phyloP scores from a whole-genome alignment of 1,140 invertebrate species.

The Hycleus cichorii region DNA sequence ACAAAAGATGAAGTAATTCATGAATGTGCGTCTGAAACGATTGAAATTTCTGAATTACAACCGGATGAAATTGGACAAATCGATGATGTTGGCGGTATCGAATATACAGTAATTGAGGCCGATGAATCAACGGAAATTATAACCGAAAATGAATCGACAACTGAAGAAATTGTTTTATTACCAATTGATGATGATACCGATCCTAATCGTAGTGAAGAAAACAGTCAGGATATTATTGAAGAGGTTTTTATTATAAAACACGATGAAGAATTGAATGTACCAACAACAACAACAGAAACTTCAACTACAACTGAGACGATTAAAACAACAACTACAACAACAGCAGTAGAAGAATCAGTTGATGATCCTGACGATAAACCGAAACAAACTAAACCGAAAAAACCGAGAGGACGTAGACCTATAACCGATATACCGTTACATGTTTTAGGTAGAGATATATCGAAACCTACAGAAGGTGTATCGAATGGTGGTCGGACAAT shows the following conservation, averaged over 20 bases:
- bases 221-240: not conserved
- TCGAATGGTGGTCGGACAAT: conserved; percentile 22
- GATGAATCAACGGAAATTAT: conserved; percentile 5
- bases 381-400: conserved; percentile 4
- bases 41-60: not conserved
- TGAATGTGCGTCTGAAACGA: not conserved
- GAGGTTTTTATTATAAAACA: conserved; percentile 1
- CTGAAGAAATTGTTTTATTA: conserved; percentile 4
- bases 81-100: not conserved
- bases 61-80: not conserved
- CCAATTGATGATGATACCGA: not conserved
- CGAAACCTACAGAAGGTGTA: conserved; percentile 24
- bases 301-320: not conserved
- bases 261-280: not conserved
- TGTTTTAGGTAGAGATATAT: conserved; percentile 26
- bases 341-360: not conserved
- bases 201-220: not conserved
- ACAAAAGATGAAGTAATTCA: not conserved
- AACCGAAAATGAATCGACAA: not conserved
- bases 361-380: conserved; percentile 1
- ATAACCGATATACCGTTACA: conserved; percentile 26
- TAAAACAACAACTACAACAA: not conserved
- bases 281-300: not conserved
- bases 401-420: conserved; percentile 18
- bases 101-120: conserved; percentile 14